These are phyloP conservation scores for Aplocera efformata DNA, from an alignment of 2,888 invertebrate species.

Conservation along the genomic window DNA sequence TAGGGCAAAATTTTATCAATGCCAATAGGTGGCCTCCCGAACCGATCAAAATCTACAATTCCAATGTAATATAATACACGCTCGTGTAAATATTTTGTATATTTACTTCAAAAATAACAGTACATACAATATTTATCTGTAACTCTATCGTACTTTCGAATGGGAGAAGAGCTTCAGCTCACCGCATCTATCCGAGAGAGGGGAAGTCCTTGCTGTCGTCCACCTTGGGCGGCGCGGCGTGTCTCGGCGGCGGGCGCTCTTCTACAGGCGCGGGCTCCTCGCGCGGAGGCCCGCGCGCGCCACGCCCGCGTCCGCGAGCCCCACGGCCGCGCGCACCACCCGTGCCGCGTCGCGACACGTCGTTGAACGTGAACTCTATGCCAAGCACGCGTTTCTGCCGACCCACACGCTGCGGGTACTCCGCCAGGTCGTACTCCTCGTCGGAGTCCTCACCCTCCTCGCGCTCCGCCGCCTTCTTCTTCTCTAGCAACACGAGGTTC, in stretches of 20 bases:
- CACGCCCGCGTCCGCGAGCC: conserved; percentile 77
- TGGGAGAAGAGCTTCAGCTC: conserved; percentile 69
- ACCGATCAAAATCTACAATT: conserved; percentile 32
- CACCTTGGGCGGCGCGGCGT: conserved; percentile 88
- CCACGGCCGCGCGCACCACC: conserved; percentile 83
- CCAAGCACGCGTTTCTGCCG: conserved; percentile 92
- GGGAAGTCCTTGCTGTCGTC: conserved; percentile 98
- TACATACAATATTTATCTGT: conserved; percentile 80
- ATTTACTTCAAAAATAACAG: conserved; percentile 81
- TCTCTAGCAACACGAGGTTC: conserved; percentile 90
- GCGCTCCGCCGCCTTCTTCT: conserved; percentile 85
- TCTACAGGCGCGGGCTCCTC: conserved; percentile 51
- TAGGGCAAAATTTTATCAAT: conserved; percentile 36
- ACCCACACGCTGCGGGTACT: conserved; percentile 92
- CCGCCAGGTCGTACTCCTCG: conserved; percentile 87
- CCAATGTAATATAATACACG: conserved; percentile 75
- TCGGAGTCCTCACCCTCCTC: conserved; percentile 84
- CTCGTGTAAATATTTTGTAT: conserved; percentile 79
- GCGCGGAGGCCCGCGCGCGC: conserved; percentile 52
- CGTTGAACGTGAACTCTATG: conserved; percentile 93
- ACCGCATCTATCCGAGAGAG: conserved; percentile 87
- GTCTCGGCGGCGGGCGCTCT: conserved; percentile 58
- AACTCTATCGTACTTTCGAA: conserved; percentile 71
- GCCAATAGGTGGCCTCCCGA: conserved; percentile 36
- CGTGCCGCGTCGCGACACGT: conserved; percentile 85